phyloP scores from a whole-genome alignment of 2,797 vertebrate genomes.

The Sebastes oblongus region DNA sequence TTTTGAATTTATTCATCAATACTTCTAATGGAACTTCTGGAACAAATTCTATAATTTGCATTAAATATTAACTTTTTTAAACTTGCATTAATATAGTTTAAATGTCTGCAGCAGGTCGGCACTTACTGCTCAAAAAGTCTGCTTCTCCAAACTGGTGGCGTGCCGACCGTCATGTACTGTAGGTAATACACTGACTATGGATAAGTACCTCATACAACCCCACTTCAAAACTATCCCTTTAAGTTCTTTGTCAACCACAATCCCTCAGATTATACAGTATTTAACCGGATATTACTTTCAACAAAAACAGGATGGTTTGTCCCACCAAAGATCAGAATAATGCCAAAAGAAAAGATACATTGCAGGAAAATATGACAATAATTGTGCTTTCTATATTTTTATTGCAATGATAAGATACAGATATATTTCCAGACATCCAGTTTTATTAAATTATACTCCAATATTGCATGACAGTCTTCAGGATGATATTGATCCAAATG shows the following conservation, averaged over 20 bases:
- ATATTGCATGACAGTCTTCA: constrained; percentile 79
- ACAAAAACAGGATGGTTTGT: background rate
- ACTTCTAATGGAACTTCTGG: background rate
- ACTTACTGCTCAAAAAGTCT: too few relatives aligned
- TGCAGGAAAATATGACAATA: constrained; percentile 9
- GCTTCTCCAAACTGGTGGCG: too few relatives aligned
- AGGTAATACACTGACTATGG: too few relatives aligned
- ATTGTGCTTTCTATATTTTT: constrained; percentile 81
- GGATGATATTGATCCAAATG: constrained; percentile 75
- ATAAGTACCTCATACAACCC: too few relatives aligned
- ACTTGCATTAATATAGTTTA: too few relatives aligned
- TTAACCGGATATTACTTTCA: background rate
- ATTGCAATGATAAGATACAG: constrained; percentile 87
- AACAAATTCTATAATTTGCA: too few relatives aligned
- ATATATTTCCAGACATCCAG: constrained; percentile 84
- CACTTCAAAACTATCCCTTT: too few relatives aligned
- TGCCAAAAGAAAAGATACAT: background rate
- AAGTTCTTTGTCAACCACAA: background rate
- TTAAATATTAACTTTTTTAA: too few relatives aligned
- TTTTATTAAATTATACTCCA: constrained; percentile 84
- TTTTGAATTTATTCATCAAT: too few relatives aligned
- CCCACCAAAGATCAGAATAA: background rate
- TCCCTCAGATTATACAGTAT: background rate
- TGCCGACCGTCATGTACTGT: too few relatives aligned
- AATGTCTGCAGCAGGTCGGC: too few relatives aligned